Evolutionary conservation across 2,888 invertebrate species (phyloP), one percentile per base, ranked within the genome.

Genomic region (Herminia tarsipennalis): DNA sequence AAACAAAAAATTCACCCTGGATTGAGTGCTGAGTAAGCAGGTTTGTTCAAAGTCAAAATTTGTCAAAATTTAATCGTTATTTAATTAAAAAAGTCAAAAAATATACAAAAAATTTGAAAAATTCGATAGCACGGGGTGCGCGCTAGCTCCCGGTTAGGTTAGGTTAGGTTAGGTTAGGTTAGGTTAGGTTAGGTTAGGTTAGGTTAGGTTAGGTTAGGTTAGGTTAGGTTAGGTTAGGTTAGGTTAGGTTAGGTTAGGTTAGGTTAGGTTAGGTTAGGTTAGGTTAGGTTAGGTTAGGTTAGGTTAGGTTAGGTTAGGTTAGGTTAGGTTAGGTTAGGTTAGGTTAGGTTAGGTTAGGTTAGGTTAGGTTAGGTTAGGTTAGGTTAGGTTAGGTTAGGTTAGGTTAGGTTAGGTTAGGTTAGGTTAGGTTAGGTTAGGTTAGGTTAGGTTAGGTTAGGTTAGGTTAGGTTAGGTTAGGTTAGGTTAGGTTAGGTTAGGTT

Each of bases 301-400:
- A 25, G 37, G 37, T 37, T 25, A 35, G 35, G 35, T 17, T 17
- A 22, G 22, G 22, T 22, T 22, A 22, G 38, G 38, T 38, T 38
- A 28, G 38, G 38, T 29, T 38, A 29, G 38, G 38, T 29, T 29
- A 28, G 38, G 46, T 46, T 46, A 46, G 46, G 46, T 46, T 46
- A 46, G 46, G 46, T 46, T 46, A 47, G 46, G 46, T 47, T 47
- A 47, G 46, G 46, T 46, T 46, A 46, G 46, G 46, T 46, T 46
- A 46, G 46, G 46, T 46, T 46, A 46, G 46, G 46, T 46, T 46
- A 46, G 46, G 46, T 46, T 46, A 46, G 45, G 45, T 45, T 45
- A 45, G 45, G 39, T 45, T 38, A 38, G 39, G 39, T 45, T 45
- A 38, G 38, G 38, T 45, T 45, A 39, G 39, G 45, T 45, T 43